Evolutionary conservation across 2,888 invertebrate genomes (phyloP), one percentile per base, ranked within the genome.

Genomic region (Dolichomitus sp.): DNA sequence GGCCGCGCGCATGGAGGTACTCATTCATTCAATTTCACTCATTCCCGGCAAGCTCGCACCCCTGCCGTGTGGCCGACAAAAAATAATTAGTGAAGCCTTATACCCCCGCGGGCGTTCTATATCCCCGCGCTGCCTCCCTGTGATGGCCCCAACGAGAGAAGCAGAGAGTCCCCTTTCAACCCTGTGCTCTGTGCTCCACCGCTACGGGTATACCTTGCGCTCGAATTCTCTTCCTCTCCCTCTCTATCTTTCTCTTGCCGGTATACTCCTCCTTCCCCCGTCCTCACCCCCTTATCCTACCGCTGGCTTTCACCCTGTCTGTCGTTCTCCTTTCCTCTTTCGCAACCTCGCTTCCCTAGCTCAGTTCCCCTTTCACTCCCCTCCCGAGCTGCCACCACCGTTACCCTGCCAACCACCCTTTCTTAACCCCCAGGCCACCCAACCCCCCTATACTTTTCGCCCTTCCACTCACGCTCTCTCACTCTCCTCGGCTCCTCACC

Each of bases 61-160:
- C 93, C 91, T 91, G 91, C 91, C 91, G 92, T 89, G 92, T 90
- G 91, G 88, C 91, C 93, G 90, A 93, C 92, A 93, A 93, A 93
- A 93, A 93, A 93, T 93, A 93, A 93, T 93, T 93, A 93, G 93
- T 91, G 93, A 93, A 93, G 92, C 93, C 93, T 90, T 91, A 91
- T 87, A 88, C 90, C 91, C 89, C 88, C 83, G 87, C 85, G 87
- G 86, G 85, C 83, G 82, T 82, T 79, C 77, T 79, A 84, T 80
- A 66, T 77, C 81, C 73, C 77, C 83, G 63, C 74, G 63, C 63
- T 76, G 74, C 52, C 76, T 66, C 73, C 70, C 81, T 42, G 45
- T 70, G 81, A 76, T 81, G 81, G 78, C 79, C 83, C 75, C 81
- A 73, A 78, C 68, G 74, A 81, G 74, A 81, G 82, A 81, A 79